A percentile compares a stretch with the other conserved stretches of the same genome.
Evolutionary conservation across 2,888 invertebrate species (phyloP).

Genomic region (Eupithecia subfuscata): DNA sequence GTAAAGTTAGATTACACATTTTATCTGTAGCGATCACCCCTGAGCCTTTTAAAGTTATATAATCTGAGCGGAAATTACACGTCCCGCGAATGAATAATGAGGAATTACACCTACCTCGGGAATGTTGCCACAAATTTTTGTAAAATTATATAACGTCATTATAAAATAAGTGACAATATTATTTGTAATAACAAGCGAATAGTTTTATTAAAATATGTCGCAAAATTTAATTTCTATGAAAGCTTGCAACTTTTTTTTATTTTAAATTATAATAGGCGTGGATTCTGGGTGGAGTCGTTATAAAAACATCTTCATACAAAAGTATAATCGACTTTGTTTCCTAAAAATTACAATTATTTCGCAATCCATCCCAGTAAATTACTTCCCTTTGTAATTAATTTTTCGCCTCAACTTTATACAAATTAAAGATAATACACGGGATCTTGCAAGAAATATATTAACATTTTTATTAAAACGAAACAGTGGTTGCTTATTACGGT

Average conservation of each 20-base stretch:
- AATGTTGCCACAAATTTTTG: neutral
- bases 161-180: neutral
- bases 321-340: constrained; percentile 23
- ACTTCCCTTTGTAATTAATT: constrained; percentile 40
- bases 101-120: constrained; percentile 12
- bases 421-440: constrained; percentile 29
- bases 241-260: neutral
- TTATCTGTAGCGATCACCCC: neutral
- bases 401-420: constrained; percentile 23
- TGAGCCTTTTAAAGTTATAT: neutral
- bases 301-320: constrained; percentile 22
- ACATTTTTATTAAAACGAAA: constrained; percentile 31
- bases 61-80: constrained; percentile 20
- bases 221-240: neutral
- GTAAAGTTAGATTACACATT: neutral
- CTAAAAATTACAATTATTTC: constrained; percentile 40
- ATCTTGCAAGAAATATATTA: constrained; percentile 30
- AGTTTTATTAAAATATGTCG: neutral
- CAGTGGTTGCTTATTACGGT: constrained; percentile 10
- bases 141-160: neutral
- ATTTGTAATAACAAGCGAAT: neutral
- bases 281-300: neutral
- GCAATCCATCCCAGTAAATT: constrained; percentile 42
- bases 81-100: constrained; percentile 12
- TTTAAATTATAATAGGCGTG: neutral